phyloP scores from a whole-genome alignment of 2,888 invertebrate genomes.

The Thysanoteuthis rhombus region DNA sequence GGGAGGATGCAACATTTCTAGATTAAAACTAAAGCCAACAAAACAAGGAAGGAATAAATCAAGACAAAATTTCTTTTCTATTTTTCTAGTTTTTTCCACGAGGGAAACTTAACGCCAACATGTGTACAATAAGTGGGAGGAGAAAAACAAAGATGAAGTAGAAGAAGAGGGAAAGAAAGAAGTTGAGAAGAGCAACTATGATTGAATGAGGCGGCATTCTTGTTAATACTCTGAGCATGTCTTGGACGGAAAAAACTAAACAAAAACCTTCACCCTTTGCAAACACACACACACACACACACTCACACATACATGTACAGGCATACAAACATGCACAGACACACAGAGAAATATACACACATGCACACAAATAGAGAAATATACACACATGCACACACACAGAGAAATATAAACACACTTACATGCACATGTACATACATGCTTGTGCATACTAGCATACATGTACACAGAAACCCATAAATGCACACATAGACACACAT shows the following conservation, averaged over 20 bases:
- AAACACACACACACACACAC: not conserved
- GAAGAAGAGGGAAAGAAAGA: not conserved
- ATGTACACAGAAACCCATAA: too few species aligned
- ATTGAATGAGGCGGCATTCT: not conserved
- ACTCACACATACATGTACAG: not conserved
- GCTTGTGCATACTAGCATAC: too few species aligned
- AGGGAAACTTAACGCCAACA: not conserved
- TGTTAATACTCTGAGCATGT: not conserved
- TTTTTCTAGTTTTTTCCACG: not conserved
- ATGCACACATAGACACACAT: not conserved
- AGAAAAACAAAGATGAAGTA: not conserved
- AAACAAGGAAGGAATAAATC: not conserved
- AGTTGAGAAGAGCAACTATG: not conserved
- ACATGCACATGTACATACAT: too few species aligned
- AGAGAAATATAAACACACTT: too few species aligned
- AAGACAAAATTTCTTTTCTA: not conserved
- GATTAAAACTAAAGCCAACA: not conserved
- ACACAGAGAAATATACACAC: not conserved
- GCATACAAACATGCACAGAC: too few species aligned
- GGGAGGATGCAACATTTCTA: not conserved
- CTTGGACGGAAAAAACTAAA: not conserved
- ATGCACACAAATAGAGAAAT: too few species aligned
- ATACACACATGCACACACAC: too few species aligned
- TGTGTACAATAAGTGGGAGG: not conserved
- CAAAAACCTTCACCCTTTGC: not conserved